A percentile compares a stretch with the other conserved stretches of the same genome.
These are phyloP conservation scores for Stenoptilia bipunctidactyla DNA, from an alignment of 2,888 invertebrate genomes.

Conservation along the genomic window DNA sequence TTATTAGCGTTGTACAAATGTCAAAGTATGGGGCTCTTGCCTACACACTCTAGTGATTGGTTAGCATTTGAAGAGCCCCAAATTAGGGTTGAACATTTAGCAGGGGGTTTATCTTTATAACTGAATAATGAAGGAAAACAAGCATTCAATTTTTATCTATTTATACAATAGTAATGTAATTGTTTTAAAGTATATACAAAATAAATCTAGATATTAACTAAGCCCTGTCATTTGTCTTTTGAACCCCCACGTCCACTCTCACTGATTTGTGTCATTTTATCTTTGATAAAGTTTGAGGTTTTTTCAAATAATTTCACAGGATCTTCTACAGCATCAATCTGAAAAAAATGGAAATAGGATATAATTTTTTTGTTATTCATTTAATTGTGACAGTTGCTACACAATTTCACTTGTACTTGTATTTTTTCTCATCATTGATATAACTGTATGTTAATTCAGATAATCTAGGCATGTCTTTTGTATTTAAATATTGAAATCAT, in stretches of 20 bases:
- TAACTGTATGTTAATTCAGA: background rate
- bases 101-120: constrained; percentile 80
- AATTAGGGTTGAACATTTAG: constrained; percentile 85
- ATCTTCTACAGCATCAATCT: constrained; percentile 90
- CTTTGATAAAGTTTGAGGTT: constrained; percentile 77
- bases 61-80: constrained; percentile 96
- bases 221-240: constrained; percentile 20
- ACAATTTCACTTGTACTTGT: background rate
- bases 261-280: constrained; percentile 59
- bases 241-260: background rate
- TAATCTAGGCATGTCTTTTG: too few relatives aligned
- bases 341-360: constrained; percentile 18
- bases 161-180: constrained; percentile 39
- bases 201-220: constrained; percentile 19
- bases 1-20: constrained; percentile 95
- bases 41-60: constrained; percentile 98
- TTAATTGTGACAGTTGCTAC: too few relatives aligned
- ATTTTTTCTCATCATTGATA: background rate
- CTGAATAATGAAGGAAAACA: background rate
- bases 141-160: constrained; percentile 29
- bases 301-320: constrained; percentile 80
- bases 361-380: background rate
- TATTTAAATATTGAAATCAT: too few relatives aligned
- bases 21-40: constrained; percentile 96
- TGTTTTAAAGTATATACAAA: constrained; percentile 43